These are phyloP conservation scores for Sminthurinus signatus DNA, from an alignment of 1,140 invertebrate genomes.

Conservation along the genomic window DNA sequence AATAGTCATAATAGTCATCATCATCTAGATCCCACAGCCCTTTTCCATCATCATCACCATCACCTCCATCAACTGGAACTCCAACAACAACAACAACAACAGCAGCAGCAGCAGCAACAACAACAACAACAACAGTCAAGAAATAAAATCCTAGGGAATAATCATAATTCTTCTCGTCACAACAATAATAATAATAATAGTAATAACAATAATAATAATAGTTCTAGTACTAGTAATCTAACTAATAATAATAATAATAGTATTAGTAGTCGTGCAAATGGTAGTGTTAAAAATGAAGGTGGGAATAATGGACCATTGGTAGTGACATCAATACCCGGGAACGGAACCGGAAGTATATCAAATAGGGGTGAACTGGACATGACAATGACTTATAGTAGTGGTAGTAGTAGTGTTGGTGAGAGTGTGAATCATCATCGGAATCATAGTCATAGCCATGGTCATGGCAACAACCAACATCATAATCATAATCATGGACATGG, in stretches of 20 bases:
- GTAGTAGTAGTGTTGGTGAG: not conserved
- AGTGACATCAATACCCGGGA: too few relatives aligned
- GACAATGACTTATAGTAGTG: too few relatives aligned
- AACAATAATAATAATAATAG: conserved; percentile 11
- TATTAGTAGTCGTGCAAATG: not conserved
- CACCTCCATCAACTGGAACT: conserved; percentile 11
- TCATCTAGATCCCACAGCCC: not conserved
- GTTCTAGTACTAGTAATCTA: not conserved
- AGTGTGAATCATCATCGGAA: conserved; percentile 7
- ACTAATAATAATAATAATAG: conserved; percentile 16
- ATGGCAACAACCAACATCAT: conserved; percentile 14
- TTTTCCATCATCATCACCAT: conserved; percentile 1
- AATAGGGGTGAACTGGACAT: conserved; percentile 5
- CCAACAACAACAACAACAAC: too few relatives aligned
- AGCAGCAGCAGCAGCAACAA: too few relatives aligned
- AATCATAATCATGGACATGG: conserved; percentile 7
- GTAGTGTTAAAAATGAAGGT: conserved; percentile 2
- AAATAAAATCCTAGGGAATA: not conserved
- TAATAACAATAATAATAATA: conserved; percentile 5
- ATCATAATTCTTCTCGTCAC: not conserved
- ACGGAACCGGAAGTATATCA: too few relatives aligned
- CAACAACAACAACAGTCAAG: too few relatives aligned
- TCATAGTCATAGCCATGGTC: not conserved
- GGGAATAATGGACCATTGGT: conserved; percentile 3
- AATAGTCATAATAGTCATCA: not conserved